Evolutionary conservation across 1,140 invertebrate genomes (phyloP).

Genomic region (Microplitis mediator): DNA sequence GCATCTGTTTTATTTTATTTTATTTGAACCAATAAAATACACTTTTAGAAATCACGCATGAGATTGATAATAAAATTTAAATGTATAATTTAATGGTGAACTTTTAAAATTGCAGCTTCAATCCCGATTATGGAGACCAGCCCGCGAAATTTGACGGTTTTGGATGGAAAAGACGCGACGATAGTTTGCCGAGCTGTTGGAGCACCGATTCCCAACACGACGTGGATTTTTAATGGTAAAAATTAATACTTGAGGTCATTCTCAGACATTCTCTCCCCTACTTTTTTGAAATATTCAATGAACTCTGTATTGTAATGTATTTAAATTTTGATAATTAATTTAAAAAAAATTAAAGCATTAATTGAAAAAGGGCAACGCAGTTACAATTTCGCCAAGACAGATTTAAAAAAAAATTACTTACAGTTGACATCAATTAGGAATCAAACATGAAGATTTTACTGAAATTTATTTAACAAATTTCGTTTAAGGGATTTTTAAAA

Average conservation of each 20-base stretch:
- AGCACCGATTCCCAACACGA: conserved; percentile 87
- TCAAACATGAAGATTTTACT: no score
- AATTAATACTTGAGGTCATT: neutral
- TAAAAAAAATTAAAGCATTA: no score
- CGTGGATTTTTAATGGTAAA: conserved; percentile 88
- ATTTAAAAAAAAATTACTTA: no score
- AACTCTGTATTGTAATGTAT: no score
- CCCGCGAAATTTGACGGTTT: conserved; percentile 84
- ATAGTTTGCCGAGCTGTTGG: conserved; percentile 85
- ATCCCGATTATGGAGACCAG: conserved; percentile 80
- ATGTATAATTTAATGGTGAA: conserved; percentile 10
- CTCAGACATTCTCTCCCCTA: neutral
- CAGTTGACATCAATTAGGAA: no score
- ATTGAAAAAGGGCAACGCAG: no score
- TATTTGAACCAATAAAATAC: conserved; percentile 4
- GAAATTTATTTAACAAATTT: no score
- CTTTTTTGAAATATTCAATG: no score
- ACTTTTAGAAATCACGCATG: conserved; percentile 28
- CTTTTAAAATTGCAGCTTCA: conserved; percentile 69
- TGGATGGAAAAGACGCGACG: conserved; percentile 90
- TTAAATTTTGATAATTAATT: no score
- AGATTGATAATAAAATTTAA: conserved; percentile 4
- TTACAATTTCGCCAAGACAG: no score
- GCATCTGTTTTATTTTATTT: conserved; percentile 9
- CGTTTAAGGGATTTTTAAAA: no score